Evolutionary conservation across 2,888 invertebrate genomes (phyloP), one percentile per base, ranked within the genome.

Genomic region (Napeogenes inachia): DNA sequence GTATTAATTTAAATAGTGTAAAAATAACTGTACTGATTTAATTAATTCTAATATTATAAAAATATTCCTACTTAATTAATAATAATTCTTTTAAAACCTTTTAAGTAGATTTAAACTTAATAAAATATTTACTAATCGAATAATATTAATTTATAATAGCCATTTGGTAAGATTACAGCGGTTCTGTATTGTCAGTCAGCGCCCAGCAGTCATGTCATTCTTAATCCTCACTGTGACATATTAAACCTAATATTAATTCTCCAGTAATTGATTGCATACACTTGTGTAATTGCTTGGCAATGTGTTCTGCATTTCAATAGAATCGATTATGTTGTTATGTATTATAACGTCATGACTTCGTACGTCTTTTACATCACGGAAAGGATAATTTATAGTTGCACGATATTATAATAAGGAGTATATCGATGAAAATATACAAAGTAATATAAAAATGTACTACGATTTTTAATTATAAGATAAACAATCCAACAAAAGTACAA

Each of bases 201-300:
- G 21, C 21, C 21, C 21, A 21, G 21, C 21, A 58, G 53, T 68
- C 62, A 62, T 60, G 61, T 54, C 55, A 61, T 45, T n/a, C 38
- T 60, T 56, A 64, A 66, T 54, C 61, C 60, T 38, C 55, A 53
- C 59, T 63, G 58, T 57, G 62, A 64, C 64, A 59, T 57, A 64
- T 63, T 67, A 67, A 66, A 64, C 62, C 66, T 63, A 35, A 68
- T 61, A 68, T 68, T 68, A 68, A 61, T 64, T 66, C 56, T 61
- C 47, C 58, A 45, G 59, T 68, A 66, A 68, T 64, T 66, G 66
- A 68, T 68, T 64, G 62, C 60, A 54, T 55, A 13, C 50, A 30
- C 50, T 50, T 50, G 50, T 50, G 30, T 30, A 30, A 50, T 50
- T 50, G 50, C 50, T 30, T 50, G 30, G 30, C 30, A 30, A 50